Percentiles rank a stretch among this genome's conserved stretches.
These are phyloP conservation scores for Battus philenor DNA, from an alignment of 1,140 invertebrate genomes.

Conservation along the genomic window DNA sequence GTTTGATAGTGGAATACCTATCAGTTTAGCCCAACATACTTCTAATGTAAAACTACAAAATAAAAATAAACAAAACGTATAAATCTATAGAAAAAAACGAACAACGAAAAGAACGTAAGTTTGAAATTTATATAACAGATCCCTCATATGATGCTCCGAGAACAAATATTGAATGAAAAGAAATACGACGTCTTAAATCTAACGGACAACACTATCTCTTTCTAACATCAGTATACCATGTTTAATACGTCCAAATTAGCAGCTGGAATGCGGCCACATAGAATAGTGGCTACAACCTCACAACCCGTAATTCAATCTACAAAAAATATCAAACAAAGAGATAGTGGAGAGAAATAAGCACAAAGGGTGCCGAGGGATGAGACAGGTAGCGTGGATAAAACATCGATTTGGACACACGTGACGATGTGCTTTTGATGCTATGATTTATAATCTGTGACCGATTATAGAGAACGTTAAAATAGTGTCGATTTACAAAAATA, in stretches of 20 bases:
- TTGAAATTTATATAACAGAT: too few relatives aligned
- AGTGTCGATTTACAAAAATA: too few relatives aligned
- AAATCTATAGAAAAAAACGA: too few relatives aligned
- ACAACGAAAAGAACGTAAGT: too few relatives aligned
- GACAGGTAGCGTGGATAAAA: constrained; percentile 56
- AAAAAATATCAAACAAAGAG: constrained; percentile 50
- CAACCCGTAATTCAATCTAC: constrained; percentile 55
- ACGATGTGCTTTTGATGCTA: constrained; percentile 8
- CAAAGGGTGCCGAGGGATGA: constrained; percentile 54
- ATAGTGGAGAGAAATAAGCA: constrained; percentile 35
- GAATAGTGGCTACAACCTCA: constrained; percentile 57
- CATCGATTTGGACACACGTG: constrained; percentile 23
- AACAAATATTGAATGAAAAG: constrained; percentile 17
- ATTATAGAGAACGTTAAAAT: neutral
- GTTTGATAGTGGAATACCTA: too few relatives aligned
- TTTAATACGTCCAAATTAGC: constrained; percentile 59
- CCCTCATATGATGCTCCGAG: too few relatives aligned
- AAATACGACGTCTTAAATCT: constrained; percentile 18
- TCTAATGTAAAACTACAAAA: too few relatives aligned
- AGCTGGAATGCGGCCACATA: constrained; percentile 59
- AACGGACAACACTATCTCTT: constrained; percentile 20
- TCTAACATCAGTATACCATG: constrained; percentile 22
- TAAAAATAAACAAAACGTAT: too few relatives aligned
- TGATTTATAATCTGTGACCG: constrained; percentile 18
- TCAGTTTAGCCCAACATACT: too few relatives aligned